A percentile compares a stretch with the other conserved stretches of the same genome.
Evolutionary conservation across 2,888 invertebrate species (phyloP).

Genomic region (Psylliodes chrysocephalus): DNA sequence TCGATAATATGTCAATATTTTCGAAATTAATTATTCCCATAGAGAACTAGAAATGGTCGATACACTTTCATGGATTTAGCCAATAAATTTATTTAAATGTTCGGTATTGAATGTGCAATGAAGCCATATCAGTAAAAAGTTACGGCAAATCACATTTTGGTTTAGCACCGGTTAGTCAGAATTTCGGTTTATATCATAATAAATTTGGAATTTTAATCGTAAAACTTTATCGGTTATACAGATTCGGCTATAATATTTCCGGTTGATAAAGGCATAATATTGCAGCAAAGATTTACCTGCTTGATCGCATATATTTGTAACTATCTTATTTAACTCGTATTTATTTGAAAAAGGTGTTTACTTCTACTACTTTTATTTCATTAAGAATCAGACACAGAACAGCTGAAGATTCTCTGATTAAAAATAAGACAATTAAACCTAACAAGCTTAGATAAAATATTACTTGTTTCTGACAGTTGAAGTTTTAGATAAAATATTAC

Average conservation of each 20-base stretch:
- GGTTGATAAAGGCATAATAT: too few species aligned
- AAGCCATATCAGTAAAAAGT: constrained; percentile 30
- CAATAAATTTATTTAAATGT: constrained; percentile 31
- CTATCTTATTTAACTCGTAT: too few species aligned
- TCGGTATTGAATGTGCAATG: constrained; percentile 25
- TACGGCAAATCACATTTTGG: constrained; percentile 23
- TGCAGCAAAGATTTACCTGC: too few species aligned
- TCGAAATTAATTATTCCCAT: constrained; percentile 15
- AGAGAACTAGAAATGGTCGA: neutral
- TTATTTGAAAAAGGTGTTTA: too few species aligned
- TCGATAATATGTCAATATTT: constrained; percentile 1
- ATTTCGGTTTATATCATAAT: neutral
- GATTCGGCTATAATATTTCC: neutral
- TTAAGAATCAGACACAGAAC: too few species aligned
- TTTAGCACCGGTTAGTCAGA: neutral
- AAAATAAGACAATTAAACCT: too few species aligned
- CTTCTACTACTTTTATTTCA: too few species aligned
- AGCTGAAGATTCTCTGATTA: too few species aligned
- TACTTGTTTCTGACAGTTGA: too few species aligned
- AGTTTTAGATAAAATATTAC: too few species aligned
- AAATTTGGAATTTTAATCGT: neutral
- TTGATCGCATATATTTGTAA: too few species aligned
- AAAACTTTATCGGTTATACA: neutral
- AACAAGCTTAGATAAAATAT: too few species aligned
- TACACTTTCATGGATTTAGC: constrained; percentile 8